phyloP scores from a whole-genome alignment of 2,113 vertebrate genomes.

The Camelus bactrianus region DNA sequence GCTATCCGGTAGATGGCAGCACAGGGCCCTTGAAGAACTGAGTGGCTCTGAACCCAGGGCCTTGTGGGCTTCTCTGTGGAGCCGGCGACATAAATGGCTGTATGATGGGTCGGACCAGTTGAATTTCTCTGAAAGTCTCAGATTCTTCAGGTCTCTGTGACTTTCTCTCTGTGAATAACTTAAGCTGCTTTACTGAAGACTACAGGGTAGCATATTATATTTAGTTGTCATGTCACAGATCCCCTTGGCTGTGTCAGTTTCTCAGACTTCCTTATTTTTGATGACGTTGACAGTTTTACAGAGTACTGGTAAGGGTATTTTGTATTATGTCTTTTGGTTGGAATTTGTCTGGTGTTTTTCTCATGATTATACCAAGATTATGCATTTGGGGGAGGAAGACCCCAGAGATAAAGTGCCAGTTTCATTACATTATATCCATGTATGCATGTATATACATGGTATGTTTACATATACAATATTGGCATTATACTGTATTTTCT shows the following conservation, averaged over 20 bases:
- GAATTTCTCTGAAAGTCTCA: neutral
- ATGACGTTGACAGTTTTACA: neutral
- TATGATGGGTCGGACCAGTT: neutral
- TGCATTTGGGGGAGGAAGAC: neutral
- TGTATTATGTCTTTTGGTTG: neutral
- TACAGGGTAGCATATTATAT: neutral
- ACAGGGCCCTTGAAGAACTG: constrained; percentile 40
- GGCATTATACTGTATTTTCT: neutral
- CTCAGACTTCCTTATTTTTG: neutral
- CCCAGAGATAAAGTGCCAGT: neutral
- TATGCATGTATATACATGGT: neutral
- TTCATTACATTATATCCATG: neutral
- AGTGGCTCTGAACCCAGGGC: neutral
- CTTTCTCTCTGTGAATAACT: neutral
- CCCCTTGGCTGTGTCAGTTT: constrained; percentile 4
- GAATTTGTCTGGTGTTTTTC: constrained; percentile 5
- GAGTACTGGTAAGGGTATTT: neutral
- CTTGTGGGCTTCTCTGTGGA: neutral
- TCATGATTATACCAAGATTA: neutral
- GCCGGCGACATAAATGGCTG: neutral
- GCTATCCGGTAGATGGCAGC: constrained; percentile 71
- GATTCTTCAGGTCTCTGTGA: constrained; percentile 17
- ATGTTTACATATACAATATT: constrained; percentile 17
- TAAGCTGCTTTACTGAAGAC: neutral
- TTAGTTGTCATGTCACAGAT: neutral